Conservation (phyloP, 2,797 vertebrate genomes). For the Acanthopagrus latus region DNA sequence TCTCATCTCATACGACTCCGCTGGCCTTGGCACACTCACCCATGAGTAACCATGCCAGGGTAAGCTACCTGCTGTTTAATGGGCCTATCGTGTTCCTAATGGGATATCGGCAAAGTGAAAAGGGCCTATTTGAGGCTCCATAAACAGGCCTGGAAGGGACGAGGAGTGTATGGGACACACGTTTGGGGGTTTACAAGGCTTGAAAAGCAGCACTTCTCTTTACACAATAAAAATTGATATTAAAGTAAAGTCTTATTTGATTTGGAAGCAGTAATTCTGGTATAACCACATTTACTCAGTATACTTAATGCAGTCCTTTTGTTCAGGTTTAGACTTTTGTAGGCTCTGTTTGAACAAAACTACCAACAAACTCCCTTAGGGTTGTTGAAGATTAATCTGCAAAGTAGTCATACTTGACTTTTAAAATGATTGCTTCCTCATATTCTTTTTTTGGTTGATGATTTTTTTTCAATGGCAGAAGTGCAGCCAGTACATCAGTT, state of each 20-base stretch:
- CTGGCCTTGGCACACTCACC: conserved; percentile 54
- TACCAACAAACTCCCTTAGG: neutral
- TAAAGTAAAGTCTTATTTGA: neutral
- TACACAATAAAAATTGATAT: neutral
- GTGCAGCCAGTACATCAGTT: neutral
- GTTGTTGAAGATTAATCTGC: neutral
- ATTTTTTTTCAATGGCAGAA: neutral
- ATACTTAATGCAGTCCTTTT: neutral
- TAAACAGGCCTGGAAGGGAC: conserved; percentile 28
- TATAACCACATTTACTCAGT: neutral
- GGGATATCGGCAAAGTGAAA: conserved; percentile 41
- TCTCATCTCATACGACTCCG: conserved; percentile 43
- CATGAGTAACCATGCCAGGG: conserved; percentile 46
- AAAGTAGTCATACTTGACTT: neutral
- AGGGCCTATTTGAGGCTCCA: conserved; percentile 27
- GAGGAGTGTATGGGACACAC: neutral
- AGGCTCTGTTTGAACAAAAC: neutral
- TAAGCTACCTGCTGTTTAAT: conserved; percentile 55
- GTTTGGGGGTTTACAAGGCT: conserved; percentile 9
- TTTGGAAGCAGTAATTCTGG: neutral
- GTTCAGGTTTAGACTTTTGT: neutral
- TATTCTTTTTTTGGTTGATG: neutral
- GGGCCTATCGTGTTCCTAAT: conserved; percentile 57
- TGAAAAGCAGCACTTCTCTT: neutral
- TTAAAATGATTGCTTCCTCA: neutral